Percentiles rank a stretch among this genome's conserved stretches.
Conservation (phyloP, 2,888 invertebrate species). For the Barypeithes pellucidus region DNA sequence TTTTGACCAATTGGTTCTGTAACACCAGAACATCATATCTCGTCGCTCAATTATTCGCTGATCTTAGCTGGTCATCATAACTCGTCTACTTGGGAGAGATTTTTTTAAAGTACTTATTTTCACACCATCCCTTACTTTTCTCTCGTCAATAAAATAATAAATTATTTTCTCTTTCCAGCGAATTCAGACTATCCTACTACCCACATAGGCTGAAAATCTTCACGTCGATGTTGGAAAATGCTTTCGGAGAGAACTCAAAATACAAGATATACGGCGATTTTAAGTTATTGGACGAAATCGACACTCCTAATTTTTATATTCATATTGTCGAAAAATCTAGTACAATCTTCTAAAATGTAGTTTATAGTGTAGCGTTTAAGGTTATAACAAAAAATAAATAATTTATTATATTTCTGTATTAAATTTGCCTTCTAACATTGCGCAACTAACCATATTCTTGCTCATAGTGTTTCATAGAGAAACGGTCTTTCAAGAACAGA, state of each 20-base stretch:
- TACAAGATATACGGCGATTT: constrained; percentile 89
- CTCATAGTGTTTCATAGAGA: too few species aligned
- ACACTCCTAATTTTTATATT: constrained; percentile 87
- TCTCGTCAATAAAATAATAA: neutral
- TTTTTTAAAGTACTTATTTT: too few species aligned
- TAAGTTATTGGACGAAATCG: constrained; percentile 77
- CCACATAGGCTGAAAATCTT: constrained; percentile 86
- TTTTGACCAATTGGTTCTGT: too few species aligned
- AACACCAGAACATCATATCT: too few species aligned
- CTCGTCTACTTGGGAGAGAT: too few species aligned
- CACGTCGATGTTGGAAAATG: constrained; percentile 79
- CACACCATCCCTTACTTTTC: too few species aligned
- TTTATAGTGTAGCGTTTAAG: neutral
- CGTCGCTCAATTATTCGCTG: too few species aligned
- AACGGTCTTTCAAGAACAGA: too few species aligned
- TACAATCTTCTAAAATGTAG: constrained; percentile 28
- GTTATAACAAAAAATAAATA: constrained; percentile 1
- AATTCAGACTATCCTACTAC: constrained; percentile 91
- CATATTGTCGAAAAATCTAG: constrained; percentile 83
- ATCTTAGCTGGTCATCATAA: too few species aligned
- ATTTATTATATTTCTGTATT: neutral
- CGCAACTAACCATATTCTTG: too few species aligned
- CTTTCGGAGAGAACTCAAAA: constrained; percentile 78
- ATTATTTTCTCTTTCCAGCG: constrained; percentile 72
- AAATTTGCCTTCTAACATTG: too few species aligned